Evolutionary conservation across 2,113 vertebrate genomes (phyloP).

Genomic region (Paramormyrops kingsleyae): DNA sequence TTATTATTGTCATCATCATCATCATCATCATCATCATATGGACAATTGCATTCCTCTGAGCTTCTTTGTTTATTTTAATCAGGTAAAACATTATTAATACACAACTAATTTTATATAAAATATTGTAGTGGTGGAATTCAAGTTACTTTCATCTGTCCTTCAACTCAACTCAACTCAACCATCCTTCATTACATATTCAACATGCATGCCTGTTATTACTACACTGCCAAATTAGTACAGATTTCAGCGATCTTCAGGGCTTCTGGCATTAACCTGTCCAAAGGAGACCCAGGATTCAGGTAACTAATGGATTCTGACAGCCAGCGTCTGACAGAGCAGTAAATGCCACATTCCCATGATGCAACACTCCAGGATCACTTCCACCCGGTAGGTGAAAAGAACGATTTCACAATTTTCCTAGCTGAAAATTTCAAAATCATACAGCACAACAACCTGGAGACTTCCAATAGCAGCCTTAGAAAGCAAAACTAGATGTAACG

Average conservation of each 20-base stretch:
- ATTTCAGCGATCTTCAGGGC: neutral
- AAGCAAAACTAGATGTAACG: neutral
- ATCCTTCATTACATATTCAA: neutral
- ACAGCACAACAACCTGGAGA: neutral
- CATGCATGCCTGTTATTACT: neutral
- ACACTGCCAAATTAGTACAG: neutral
- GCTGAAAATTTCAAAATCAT: constrained; percentile 3
- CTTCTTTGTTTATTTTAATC: neutral
- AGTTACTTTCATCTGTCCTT: neutral
- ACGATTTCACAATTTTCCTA: neutral
- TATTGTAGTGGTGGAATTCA: neutral
- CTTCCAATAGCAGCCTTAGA: neutral
- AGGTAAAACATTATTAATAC: neutral
- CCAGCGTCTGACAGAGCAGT: neutral
- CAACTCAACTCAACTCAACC: neutral
- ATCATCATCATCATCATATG: neutral
- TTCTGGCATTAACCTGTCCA: neutral
- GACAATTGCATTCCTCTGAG: neutral
- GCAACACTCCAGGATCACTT: neutral
- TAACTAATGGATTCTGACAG: neutral
- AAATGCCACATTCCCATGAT: neutral
- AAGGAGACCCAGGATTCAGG: neutral
- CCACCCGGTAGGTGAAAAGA: neutral
- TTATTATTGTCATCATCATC: neutral
- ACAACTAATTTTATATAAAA: neutral